These are phyloP conservation scores for Tachina grossa DNA, from an alignment of 2,888 invertebrate genomes.

Conservation along the genomic window DNA sequence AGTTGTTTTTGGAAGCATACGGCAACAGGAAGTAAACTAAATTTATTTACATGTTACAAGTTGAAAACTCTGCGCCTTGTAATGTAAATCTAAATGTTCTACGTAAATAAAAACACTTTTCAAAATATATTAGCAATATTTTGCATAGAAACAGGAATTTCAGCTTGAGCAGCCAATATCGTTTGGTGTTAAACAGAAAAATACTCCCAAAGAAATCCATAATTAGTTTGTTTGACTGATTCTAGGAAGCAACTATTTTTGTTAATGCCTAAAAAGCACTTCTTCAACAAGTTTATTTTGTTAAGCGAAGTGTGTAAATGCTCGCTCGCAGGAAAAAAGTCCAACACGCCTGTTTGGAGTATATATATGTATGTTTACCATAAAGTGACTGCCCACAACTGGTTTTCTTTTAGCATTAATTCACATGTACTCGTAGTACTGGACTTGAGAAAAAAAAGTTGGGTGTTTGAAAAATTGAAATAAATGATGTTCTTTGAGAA, in stretches of 20 bases:
- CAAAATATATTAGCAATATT: not conserved
- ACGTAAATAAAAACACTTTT: not conserved
- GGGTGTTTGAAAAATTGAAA: slow-evolving; percentile 35
- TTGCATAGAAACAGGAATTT: slow-evolving; percentile 17
- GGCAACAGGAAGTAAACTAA: not conserved
- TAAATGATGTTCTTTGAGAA: not conserved
- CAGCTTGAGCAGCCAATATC: no score
- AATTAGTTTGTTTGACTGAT: slow-evolving; percentile 33
- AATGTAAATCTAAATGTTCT: not conserved
- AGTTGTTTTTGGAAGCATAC: not conserved
- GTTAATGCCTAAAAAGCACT: slow-evolving; percentile 38
- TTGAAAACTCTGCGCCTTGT: not conserved
- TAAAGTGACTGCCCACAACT: slow-evolving; percentile 31
- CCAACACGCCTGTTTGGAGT: slow-evolving; percentile 1
- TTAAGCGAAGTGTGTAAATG: slow-evolving; percentile 14
- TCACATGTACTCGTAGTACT: slow-evolving; percentile 15
- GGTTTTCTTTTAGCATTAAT: slow-evolving; percentile 21
- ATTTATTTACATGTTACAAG: slow-evolving; percentile 7
- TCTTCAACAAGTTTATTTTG: slow-evolving; percentile 24
- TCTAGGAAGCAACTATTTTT: slow-evolving; percentile 26
- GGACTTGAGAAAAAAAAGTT: slow-evolving; percentile 17
- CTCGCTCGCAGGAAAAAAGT: slow-evolving; percentile 28
- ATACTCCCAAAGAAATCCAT: not conserved
- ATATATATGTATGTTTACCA: not conserved
- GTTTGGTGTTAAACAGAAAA: slow-evolving; percentile 8